Evolutionary conservation across 2,888 invertebrate genomes (phyloP).

Genomic region (Eristalinus aeneus): DNA sequence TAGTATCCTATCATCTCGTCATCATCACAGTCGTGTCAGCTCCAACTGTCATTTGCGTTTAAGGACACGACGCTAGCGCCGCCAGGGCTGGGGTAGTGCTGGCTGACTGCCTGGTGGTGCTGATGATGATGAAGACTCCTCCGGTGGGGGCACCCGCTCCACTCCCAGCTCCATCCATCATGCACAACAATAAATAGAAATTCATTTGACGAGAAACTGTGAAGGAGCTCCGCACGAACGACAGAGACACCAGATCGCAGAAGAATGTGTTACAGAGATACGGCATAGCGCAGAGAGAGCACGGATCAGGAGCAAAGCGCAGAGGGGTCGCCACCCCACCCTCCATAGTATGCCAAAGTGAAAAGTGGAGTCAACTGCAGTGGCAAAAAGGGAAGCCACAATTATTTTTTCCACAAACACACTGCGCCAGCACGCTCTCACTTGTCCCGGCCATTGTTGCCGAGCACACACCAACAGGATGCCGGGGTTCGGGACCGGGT

Average conservation of each 20-base stretch:
- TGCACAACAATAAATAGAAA: slow-evolving; percentile 67
- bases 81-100: neutral
- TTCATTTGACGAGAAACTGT: slow-evolving; percentile 58
- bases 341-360: slow-evolving; percentile 63
- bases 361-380: slow-evolving; percentile 70
- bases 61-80: slow-evolving; percentile 33
- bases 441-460: slow-evolving; percentile 56
- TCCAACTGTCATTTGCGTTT: slow-evolving; percentile 68
- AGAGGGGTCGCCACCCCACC: neutral
- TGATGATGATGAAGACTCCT: neutral
- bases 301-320: neutral
- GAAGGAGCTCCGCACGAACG: neutral
- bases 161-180: slow-evolving; percentile 34
- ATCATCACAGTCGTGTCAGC: slow-evolving; percentile 56
- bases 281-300: slow-evolving; percentile 6
- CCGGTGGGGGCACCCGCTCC: neutral
- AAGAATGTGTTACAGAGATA: slow-evolving; percentile 32
- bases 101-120: neutral
- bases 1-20: slow-evolving; percentile 65
- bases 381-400: slow-evolving; percentile 66
- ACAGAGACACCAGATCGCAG: neutral
- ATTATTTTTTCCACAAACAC: slow-evolving; percentile 69
- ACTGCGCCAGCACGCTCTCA: slow-evolving; percentile 47
- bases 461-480: slow-evolving; percentile 21
- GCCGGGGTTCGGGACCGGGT: neutral